Base-by-base conservation (phyloP, 2,888 invertebrate genomes). In the Drosophila siamana region DNA sequence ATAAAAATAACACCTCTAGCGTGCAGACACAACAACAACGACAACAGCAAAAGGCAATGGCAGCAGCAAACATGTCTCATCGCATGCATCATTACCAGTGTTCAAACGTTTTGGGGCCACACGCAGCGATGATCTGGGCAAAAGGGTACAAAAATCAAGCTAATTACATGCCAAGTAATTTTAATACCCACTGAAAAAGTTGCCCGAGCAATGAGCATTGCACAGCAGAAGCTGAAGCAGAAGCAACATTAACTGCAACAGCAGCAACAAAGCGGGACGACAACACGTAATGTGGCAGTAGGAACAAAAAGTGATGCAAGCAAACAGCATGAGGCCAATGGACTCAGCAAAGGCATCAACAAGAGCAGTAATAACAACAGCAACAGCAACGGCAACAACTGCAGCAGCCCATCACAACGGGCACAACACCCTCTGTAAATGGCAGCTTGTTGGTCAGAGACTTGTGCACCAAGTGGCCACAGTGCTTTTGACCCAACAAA, bases 91-190 rank as follows among this genome's bases (percentile, higher is more conserved):
- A 71, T 62, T 60, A 51, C 52, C 26, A 52, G 51, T 62, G 41
- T 44, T 52, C 52, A 44, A 74, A 70, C 75, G 51, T 65, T 78
- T 85, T 62, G 61, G 74, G 68, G 72, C 83, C 86, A 89, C 84
- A 86, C 83, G 79, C 82, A 81, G 86, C 64, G 81, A 55, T 59
- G 85, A 71, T 51, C 79, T 67, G 69, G 72, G 55, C 66, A 76
- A 55, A 44, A 67, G 59, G 74, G 64, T 68, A 66, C 60, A 75
- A 59, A 75, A 76, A 67, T 43, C 85, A 86, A 81, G 78, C 84
- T 89, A 84, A 89, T 84, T 89, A 88, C 89, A 89, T 85, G 80
- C 76, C 86, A 76, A 88, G 89, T 89, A 85, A 84, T 84, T 84
- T 84, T 74, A 84, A 87, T 84, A 78, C 80, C 70, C 73, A 74